Evolutionary conservation across 2,888 invertebrate genomes (phyloP).

Genomic region (Calliopum simillimum): DNA sequence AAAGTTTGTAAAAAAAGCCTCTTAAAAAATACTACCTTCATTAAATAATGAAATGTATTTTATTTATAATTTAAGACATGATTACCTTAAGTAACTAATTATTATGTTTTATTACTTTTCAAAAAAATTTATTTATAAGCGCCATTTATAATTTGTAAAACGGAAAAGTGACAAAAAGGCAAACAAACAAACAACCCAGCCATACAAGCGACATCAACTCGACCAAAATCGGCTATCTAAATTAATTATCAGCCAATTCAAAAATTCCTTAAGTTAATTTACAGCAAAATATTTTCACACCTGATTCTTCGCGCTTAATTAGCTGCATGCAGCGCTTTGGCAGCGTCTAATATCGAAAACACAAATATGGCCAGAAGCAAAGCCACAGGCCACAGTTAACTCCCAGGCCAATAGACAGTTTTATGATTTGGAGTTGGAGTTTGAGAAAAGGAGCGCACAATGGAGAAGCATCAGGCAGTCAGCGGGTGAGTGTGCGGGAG

Average conservation of each 20-base stretch:
- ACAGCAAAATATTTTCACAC: slow-evolving; percentile 46
- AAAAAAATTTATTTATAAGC: neutral
- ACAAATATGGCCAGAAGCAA: slow-evolving; percentile 8
- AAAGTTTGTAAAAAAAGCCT: too few relatives aligned
- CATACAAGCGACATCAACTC: neutral
- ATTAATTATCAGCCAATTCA: slow-evolving; percentile 48
- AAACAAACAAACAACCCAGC: neutral
- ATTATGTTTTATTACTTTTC: neutral
- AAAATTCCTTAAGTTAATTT: slow-evolving; percentile 40
- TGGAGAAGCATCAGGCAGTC: slow-evolving; percentile 33
- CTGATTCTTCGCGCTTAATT: slow-evolving; percentile 36
- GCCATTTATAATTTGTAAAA: neutral
- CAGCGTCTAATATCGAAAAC: neutral
- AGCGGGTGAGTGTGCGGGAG: neutral
- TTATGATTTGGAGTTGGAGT: slow-evolving; percentile 39
- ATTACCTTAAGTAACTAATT: neutral
- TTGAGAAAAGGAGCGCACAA: slow-evolving; percentile 22
- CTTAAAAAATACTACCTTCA: too few relatives aligned
- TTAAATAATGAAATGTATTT: too few relatives aligned
- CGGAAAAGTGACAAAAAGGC: neutral
- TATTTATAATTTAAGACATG: too few relatives aligned
- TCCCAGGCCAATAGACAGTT: slow-evolving; percentile 25
- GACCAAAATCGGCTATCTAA: slow-evolving; percentile 45
- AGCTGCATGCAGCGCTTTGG: neutral
- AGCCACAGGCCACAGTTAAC: neutral